Conservation (phyloP, 2,797 vertebrate genomes). For the Corythornis leucogaster region DNA sequence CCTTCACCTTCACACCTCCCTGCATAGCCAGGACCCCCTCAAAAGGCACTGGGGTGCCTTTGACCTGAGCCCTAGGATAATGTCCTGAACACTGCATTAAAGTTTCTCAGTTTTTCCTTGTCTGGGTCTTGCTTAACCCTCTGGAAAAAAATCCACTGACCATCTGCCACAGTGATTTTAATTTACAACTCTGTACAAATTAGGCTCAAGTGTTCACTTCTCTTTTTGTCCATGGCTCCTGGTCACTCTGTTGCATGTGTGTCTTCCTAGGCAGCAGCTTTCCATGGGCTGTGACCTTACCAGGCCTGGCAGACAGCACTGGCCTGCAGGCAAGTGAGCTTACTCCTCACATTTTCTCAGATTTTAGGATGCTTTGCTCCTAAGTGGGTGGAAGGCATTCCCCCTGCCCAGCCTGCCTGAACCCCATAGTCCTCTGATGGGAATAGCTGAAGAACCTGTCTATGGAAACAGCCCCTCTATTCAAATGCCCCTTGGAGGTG, state of each 20-base stretch:
- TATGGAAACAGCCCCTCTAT: neutral
- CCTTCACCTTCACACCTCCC: neutral
- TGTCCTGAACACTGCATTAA: neutral
- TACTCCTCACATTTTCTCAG: neutral
- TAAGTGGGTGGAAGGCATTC: neutral
- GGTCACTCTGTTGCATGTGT: fast-evolving
- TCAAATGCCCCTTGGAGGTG: neutral
- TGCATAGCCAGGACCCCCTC: neutral
- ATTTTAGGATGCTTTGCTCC: neutral
- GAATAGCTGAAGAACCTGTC: neutral
- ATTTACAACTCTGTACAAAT: neutral
- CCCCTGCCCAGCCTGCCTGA: neutral
- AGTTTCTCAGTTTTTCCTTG: slow-evolving; percentile 41
- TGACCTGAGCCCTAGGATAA: neutral
- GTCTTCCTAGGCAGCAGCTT: neutral
- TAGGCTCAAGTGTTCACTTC: slow-evolving; percentile 13
- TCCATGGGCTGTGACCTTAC: neutral
- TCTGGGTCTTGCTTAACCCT: slow-evolving; percentile 37
- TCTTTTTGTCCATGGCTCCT: neutral
- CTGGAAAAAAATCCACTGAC: slow-evolving; percentile 56
- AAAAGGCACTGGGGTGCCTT: neutral
- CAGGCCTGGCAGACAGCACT: neutral
- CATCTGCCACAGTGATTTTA: slow-evolving; percentile 42
- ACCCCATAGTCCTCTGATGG: neutral
- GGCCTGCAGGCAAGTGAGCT: neutral